Evolutionary conservation across 2,797 vertebrate genomes (phyloP).

Genomic region (Cottoperca gobio): DNA sequence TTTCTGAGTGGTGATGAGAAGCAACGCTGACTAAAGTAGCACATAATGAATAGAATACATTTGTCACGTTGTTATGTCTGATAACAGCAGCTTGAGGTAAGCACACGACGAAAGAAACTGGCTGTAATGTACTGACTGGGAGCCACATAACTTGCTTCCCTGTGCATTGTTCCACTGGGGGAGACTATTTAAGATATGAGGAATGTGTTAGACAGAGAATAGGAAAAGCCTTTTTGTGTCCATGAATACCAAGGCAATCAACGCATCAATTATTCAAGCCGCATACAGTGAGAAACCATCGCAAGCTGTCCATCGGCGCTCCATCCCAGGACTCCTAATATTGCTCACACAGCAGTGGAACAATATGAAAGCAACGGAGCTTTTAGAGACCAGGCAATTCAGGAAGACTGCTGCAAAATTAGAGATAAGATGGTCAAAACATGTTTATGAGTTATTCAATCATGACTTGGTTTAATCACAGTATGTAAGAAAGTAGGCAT

Average conservation of each 20-base stretch:
- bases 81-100: constrained; percentile 42
- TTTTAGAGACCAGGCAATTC: constrained; percentile 47
- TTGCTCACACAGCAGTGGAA: constrained; percentile 60
- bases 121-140: constrained; percentile 44
- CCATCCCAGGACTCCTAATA: constrained; percentile 71
- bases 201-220: constrained; percentile 74
- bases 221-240: constrained; percentile 83
- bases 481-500: constrained; percentile 40
- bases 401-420: constrained; percentile 45
- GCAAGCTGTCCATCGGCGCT: constrained; percentile 68
- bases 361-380: constrained; percentile 62
- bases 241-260: constrained; percentile 80
- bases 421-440: constrained; percentile 51
- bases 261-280: constrained; percentile 83
- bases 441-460: constrained; percentile 63
- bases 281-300: constrained; percentile 69
- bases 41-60: constrained; percentile 15
- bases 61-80: constrained; percentile 31
- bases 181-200: constrained; percentile 74
- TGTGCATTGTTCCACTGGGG: constrained; percentile 49
- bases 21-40: neutral
- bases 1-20: neutral
- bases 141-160: constrained; percentile 52
- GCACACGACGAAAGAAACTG: constrained; percentile 52
- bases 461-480: constrained; percentile 55